Evolutionary conservation across 1,140 invertebrate genomes (phyloP).

Genomic region (Bilobella aurantiaca): DNA sequence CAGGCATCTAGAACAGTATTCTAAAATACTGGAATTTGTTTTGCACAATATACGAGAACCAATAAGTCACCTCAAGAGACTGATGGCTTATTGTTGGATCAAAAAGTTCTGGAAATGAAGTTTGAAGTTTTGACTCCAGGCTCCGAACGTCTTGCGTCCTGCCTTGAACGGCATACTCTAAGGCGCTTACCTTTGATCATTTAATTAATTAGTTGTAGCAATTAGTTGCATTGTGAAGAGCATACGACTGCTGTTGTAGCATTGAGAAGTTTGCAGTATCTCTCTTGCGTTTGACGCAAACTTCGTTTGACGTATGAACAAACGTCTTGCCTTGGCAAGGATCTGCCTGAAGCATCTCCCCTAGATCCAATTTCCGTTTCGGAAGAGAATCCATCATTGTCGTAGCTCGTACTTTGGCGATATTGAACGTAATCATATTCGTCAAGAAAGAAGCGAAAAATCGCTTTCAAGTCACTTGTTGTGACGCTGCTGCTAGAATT

Average conservation of each 20-base stretch:
- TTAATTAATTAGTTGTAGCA: not conserved
- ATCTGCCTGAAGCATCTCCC: too few species aligned
- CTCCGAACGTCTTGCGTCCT: not conserved
- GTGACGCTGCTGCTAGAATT: too few species aligned
- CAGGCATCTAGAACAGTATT: too few species aligned
- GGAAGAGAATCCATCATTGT: not conserved
- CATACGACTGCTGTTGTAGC: not conserved
- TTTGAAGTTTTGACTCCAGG: not conserved
- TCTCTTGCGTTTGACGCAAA: not conserved
- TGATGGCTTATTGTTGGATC: not conserved
- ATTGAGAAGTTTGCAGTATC: not conserved
- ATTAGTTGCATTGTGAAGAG: not conserved
- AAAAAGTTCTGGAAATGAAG: slow-evolving; percentile 7
- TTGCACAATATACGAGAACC: too few species aligned
- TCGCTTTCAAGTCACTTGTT: too few species aligned
- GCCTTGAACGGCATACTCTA: slow-evolving; percentile 5
- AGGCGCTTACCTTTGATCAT: not conserved
- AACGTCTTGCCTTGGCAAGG: not conserved
- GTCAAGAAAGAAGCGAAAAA: too few species aligned
- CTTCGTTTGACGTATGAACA: not conserved
- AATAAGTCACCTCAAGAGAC: too few species aligned
- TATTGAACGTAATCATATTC: too few species aligned
- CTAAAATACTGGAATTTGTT: too few species aligned
- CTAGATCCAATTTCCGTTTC: not conserved
- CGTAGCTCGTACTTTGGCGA: not conserved